Evolutionary conservation across 1,140 invertebrate species (phyloP).

Genomic region (Drosophila elegans): DNA sequence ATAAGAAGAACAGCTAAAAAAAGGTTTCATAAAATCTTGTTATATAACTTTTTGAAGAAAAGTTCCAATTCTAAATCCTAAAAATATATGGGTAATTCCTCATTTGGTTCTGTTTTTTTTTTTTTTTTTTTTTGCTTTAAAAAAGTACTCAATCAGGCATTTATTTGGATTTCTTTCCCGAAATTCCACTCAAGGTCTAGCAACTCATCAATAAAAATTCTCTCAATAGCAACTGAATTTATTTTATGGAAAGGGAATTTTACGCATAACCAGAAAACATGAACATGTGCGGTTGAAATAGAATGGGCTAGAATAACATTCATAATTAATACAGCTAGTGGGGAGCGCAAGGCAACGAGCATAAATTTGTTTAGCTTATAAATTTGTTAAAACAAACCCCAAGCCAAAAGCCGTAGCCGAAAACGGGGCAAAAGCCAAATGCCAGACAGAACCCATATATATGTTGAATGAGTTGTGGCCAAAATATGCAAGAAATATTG

Average conservation of each 20-base stretch:
- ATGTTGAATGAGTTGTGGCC: slow-evolving; percentile 42
- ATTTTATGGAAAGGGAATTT: slow-evolving; percentile 2
- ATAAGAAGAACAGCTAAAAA: too few species aligned
- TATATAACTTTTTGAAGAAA: not conserved
- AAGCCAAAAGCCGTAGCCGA: slow-evolving; percentile 33
- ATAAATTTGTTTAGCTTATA: slow-evolving; percentile 64
- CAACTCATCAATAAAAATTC: slow-evolving; percentile 17
- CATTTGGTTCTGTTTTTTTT: too few species aligned
- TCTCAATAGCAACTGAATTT: not conserved
- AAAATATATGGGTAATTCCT: too few species aligned
- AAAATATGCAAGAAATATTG: slow-evolving; percentile 45
- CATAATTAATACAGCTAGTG: slow-evolving; percentile 55
- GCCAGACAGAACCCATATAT: slow-evolving; percentile 32
- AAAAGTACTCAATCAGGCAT: not conserved
- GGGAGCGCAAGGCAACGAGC: not conserved
- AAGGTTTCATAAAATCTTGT: too few species aligned
- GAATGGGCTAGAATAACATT: slow-evolving; percentile 37
- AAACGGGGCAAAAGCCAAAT: slow-evolving; percentile 48
- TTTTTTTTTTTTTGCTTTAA: not conserved
- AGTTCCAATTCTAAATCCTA: not conserved
- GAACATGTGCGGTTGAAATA: slow-evolving; percentile 12
- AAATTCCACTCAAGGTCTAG: slow-evolving; percentile 16
- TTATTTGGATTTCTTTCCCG: not conserved
- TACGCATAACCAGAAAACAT: slow-evolving; percentile 22
- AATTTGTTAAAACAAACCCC: slow-evolving; percentile 62